Evolutionary conservation across 2,797 vertebrate species (phyloP), one percentile per base, ranked within the genome.

Genomic region (Rhabdomys pumilio): DNA sequence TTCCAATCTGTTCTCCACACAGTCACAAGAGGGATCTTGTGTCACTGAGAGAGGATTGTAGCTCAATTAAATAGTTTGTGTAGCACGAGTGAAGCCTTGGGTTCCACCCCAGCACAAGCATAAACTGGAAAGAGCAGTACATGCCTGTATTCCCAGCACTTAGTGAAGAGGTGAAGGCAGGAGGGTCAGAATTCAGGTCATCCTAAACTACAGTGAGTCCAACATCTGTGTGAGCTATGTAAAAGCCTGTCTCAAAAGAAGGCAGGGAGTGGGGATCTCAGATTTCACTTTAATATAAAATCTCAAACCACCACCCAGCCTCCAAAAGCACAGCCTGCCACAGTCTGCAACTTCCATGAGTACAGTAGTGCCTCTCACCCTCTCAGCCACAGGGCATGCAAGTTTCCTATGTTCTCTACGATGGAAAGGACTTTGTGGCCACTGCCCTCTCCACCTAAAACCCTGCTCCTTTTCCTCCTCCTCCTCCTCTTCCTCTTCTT

Each of bases 341-440:
- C 59, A 44, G 10, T 26, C 34, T 0, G 2, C n/a, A 31, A 7
- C 31, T n/a, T 0, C 0, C 65, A 24, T n/a, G 11, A 79, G 63
- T 1, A 6, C 12, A 2, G 19, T 15, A 10, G 34, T 8, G 0
- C 9, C 50, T 0, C 1, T 67, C 14, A 0, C 24, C 6, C 10
- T 24, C 5, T 3, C 0, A 20, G 4, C 22, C 14, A 34, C 19
- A 2, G 8, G 0, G 0, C 0, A 0, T 0, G 0, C 80, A 41
- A 44, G 31, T 69, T 77, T n/a, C 44, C 0, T 4, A 0, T 3
- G 22, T 29, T 1, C 41, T 72, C 31, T 9, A 14, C 1, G 1
- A 13, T 19, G 2, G 47, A 4, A 57, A 86, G 44, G 72, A 15
- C 55, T 63, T 55, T 13, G 38, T 44, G 34, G 7, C 0, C 2